phyloP scores from a whole-genome alignment of 2,888 invertebrate species.

The Ypsolopha scabrella region DNA sequence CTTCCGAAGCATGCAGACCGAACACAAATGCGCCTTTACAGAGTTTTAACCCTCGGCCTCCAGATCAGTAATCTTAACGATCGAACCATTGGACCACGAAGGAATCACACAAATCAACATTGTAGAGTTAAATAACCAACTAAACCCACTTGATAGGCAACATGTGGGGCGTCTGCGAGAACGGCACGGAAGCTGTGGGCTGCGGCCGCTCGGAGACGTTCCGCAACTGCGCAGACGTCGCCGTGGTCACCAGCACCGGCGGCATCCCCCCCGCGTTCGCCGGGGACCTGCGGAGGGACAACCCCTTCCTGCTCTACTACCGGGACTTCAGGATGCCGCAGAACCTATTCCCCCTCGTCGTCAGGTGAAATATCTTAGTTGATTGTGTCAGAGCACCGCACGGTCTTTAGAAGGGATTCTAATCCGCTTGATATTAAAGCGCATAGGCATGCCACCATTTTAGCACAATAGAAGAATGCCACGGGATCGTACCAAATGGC shows the following conservation, averaged over 20 bases:
- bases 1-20: too few relatives aligned
- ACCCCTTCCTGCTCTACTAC: slow-evolving; percentile 84
- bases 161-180: slow-evolving; percentile 90
- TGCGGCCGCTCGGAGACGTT: slow-evolving; percentile 94
- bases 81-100: too few relatives aligned
- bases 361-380: slow-evolving; percentile 72
- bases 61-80: too few relatives aligned
- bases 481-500: too few relatives aligned
- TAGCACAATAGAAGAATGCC: too few relatives aligned
- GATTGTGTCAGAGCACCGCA: not conserved
- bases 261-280: slow-evolving; percentile 80
- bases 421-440: too few relatives aligned
- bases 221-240: slow-evolving; percentile 90
- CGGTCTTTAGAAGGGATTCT: too few relatives aligned
- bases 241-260: slow-evolving; percentile 83
- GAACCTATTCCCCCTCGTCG: slow-evolving; percentile 79
- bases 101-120: too few relatives aligned
- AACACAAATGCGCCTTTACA: not conserved
- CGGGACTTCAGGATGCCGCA: slow-evolving; percentile 76
- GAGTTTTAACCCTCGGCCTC: too few relatives aligned
- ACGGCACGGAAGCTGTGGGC: slow-evolving; percentile 89
- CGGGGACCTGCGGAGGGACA: slow-evolving; percentile 66
- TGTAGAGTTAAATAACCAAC: too few relatives aligned
- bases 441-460: too few relatives aligned
- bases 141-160: slow-evolving; percentile 69